phyloP scores from a whole-genome alignment of 1,140 invertebrate species.

The Tetramorium parvispinum region DNA sequence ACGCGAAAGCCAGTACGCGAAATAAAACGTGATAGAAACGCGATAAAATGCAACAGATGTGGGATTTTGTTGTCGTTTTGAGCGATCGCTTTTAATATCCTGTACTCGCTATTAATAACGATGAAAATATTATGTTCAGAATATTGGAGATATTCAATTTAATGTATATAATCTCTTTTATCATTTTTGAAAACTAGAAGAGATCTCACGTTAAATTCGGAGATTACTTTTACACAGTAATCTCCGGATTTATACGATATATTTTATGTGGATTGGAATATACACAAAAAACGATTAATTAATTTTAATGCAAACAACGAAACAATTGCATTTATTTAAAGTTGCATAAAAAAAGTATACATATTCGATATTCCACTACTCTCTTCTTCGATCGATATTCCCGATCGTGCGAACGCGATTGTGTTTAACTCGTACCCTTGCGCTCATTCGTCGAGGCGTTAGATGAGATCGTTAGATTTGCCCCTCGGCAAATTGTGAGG shows the following conservation, averaged over 20 bases:
- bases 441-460: background rate
- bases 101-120: slow-evolving; percentile 10
- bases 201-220: background rate
- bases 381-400: slow-evolving; percentile 24
- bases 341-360: background rate
- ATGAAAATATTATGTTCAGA: slow-evolving; percentile 13
- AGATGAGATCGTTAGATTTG: slow-evolving; percentile 61
- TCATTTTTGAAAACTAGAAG: background rate
- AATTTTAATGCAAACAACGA: background rate
- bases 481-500: slow-evolving; percentile 38
- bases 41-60: slow-evolving; percentile 37
- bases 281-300: background rate
- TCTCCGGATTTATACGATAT: background rate
- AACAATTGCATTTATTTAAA: background rate
- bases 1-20: background rate
- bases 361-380: background rate
- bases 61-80: slow-evolving; percentile 29
- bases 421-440: slow-evolving; percentile 57
- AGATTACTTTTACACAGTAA: slow-evolving; percentile 3
- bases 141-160: background rate
- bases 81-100: slow-evolving; percentile 37
- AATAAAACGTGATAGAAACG: slow-evolving; percentile 17
- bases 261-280: background rate
- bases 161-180: background rate
- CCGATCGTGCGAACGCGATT: slow-evolving; percentile 37